Evolutionary conservation across 2,113 vertebrate species (phyloP).

Genomic region (Thalassarche chlororhynchos): DNA sequence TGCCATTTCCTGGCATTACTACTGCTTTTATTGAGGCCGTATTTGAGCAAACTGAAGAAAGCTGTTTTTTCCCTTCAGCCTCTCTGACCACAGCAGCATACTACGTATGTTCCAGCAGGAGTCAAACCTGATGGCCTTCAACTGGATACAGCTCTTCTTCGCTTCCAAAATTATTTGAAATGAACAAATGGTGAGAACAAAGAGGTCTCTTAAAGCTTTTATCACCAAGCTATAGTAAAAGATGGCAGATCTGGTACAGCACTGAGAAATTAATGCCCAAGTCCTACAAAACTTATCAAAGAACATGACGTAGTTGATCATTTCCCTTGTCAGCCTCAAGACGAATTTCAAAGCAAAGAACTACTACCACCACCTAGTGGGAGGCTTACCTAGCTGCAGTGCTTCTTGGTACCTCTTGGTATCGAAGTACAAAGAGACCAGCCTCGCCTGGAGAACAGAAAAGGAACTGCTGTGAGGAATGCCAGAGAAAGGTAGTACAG

Average conservation of each 20-base stretch:
- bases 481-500: constrained; percentile 30
- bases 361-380: constrained; percentile 48
- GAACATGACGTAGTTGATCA: background rate
- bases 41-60: background rate
- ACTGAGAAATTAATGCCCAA: background rate
- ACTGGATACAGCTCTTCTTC: background rate
- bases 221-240: background rate
- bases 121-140: background rate
- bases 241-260: background rate
- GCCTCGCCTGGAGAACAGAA: constrained; percentile 86
- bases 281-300: background rate
- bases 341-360: background rate
- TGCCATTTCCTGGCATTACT: background rate
- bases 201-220: background rate
- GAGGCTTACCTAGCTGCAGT: constrained; percentile 90
- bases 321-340: background rate
- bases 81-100: background rate
- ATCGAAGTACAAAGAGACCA: constrained; percentile 97
- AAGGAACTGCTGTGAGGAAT: constrained; percentile 35
- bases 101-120: background rate
- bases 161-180: background rate
- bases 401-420: constrained; percentile 98
- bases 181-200: background rate
- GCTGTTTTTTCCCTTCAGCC: background rate
- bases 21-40: background rate